Conservation (phyloP, 2,888 invertebrate genomes). For the Gerris lacustris region DNA sequence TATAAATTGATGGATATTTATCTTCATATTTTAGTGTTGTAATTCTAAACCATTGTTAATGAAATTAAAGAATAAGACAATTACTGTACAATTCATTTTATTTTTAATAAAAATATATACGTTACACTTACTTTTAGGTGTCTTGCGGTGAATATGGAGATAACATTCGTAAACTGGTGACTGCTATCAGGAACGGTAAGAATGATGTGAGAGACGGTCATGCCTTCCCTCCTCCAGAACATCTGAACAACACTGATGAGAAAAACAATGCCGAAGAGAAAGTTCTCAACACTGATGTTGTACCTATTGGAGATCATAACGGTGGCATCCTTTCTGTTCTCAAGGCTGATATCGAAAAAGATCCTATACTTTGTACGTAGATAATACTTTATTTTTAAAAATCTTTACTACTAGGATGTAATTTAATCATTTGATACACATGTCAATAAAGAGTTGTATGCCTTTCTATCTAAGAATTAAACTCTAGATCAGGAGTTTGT, state of each 20-base stretch:
- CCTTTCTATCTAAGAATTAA: too few species aligned
- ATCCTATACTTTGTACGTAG: conserved; percentile 34
- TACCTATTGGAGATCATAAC: not conserved
- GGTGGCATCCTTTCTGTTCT: not conserved
- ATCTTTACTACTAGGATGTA: not conserved
- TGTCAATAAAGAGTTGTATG: too few species aligned
- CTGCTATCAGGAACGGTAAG: conserved; percentile 73
- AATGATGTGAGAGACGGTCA: conserved; percentile 63
- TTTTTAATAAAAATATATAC: too few species aligned
- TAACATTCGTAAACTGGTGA: conserved; percentile 68
- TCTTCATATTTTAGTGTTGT: too few species aligned
- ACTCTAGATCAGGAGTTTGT: too few species aligned
- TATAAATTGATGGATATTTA: too few species aligned
- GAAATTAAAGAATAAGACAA: too few species aligned
- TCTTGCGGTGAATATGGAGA: conserved; percentile 95
- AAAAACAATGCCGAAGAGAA: conserved; percentile 2
- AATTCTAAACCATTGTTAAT: too few species aligned
- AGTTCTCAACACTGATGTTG: not conserved
- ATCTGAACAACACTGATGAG: conserved; percentile 39
- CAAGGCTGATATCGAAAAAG: not conserved
- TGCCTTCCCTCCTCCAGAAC: conserved; percentile 51
- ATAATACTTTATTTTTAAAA: conserved; percentile 4
- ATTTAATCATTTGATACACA: too few species aligned
- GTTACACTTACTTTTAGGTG: conserved; percentile 45
- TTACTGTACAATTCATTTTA: too few species aligned